Evolutionary conservation across 2,113 vertebrate genomes (phyloP), one percentile per base, ranked within the genome.

Genomic region (Neolamprologus modestus): DNA sequence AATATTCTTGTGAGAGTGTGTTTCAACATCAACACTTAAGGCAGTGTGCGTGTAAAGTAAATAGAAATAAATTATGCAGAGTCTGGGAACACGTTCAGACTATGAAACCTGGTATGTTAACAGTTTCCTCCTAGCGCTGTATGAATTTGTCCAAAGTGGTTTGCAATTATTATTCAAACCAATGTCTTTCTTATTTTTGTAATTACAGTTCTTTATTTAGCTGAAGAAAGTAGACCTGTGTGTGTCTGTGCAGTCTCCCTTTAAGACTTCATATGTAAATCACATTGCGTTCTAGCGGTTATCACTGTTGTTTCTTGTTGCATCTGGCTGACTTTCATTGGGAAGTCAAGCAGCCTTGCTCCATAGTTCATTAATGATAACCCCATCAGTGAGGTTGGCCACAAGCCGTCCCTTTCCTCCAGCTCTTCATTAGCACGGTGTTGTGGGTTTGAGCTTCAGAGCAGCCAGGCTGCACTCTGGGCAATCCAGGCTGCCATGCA

Each of bases 311-410:
- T 37, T 81, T 26, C 55, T 82, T 26, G 5, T 52, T 76, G 78
- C 19, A 21, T 82, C 71, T 17, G 76, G 71, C 59, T 54, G 28
- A 53, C 50, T 63, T 81, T 84, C 45, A 24, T 9, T 3, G 9
- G 28, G 3, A 83, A 78, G 53, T 87, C 17, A 17, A 53, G 40
- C 87, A 19, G 86, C 33, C 47, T 42, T 37, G 83, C 81, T 76
- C 86, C 83, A 87, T 8, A 85, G 82, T 90, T 91, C 89, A 71
- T 85, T 87, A 88, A 83, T 8, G 86, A 85, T 91, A 83, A 91
- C 83, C 91, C 84, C 81, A 24, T 82, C 85, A 50, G 84, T 76
- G 86, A 80, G 86, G 55, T 13, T 84, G 89, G 87, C 92, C 87
- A 2, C 8, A 3, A 84, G 94, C 90, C 9, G 17, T 4, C 55